phyloP scores from a whole-genome alignment of 2,113 vertebrate genomes.

The Anhinga anhinga region DNA sequence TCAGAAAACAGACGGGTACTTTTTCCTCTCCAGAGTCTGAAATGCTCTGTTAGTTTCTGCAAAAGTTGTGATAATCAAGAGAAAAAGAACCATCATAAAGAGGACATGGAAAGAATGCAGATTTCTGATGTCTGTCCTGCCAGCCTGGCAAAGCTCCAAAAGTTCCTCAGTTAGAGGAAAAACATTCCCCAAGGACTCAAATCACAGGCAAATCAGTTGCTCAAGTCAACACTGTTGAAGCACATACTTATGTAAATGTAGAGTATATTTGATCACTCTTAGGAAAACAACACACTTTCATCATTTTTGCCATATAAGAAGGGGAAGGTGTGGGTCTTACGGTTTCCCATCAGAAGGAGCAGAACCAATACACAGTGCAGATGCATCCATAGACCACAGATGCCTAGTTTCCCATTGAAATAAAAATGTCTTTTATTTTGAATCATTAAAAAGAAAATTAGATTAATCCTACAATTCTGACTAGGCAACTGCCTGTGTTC shows the following conservation, averaged over 20 bases:
- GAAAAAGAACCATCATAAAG: background rate
- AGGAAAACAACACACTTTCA: background rate
- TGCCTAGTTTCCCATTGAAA: background rate
- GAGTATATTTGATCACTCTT: background rate
- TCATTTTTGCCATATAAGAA: background rate
- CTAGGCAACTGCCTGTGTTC: background rate
- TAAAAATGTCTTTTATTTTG: background rate
- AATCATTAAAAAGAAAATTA: background rate
- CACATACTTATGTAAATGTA: background rate
- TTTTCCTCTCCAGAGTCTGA: background rate
- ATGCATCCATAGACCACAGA: background rate
- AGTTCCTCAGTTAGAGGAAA: background rate
- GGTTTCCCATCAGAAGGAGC: background rate
- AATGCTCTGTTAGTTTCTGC: background rate
- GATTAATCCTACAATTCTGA: background rate
- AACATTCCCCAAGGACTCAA: background rate
- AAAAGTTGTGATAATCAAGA: background rate
- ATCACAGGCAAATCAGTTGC: background rate
- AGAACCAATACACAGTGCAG: background rate
- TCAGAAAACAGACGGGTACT: background rate
- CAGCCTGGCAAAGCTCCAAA: background rate
- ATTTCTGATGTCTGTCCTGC: background rate
- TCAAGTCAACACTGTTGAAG: background rate
- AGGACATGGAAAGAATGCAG: background rate
- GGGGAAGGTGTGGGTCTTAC: background rate